Evolutionary conservation across 2,113 vertebrate genomes (phyloP).

Genomic region (Lutjanus erythropterus): DNA sequence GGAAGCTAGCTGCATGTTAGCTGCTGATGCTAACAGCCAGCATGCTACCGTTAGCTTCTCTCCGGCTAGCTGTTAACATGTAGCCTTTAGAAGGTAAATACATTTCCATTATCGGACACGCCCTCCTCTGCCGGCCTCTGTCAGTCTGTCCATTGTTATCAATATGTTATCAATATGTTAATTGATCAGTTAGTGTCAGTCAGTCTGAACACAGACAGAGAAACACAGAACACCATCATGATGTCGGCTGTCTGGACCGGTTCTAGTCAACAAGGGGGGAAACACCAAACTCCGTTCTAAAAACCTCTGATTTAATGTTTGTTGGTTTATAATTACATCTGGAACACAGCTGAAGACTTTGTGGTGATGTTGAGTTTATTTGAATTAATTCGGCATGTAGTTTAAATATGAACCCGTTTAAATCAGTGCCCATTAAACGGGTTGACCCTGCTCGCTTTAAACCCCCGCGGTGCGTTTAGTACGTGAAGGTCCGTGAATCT

Average conservation of each 20-base stretch:
- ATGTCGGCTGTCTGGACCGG: not conserved
- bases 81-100: not conserved
- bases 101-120: slow-evolving; percentile 59
- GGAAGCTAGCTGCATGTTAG: not conserved
- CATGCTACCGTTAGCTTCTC: not conserved
- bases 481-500: not conserved
- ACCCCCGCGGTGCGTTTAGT: not conserved
- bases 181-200: too few species aligned
- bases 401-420: not conserved
- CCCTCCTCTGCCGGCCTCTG: not conserved
- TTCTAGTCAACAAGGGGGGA: too few species aligned
- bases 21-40: not conserved
- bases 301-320: not conserved
- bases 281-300: not conserved
- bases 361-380: too few species aligned
- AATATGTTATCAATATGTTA: too few species aligned
- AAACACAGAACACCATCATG: not conserved
- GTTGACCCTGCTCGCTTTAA: not conserved
- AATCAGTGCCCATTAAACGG: not conserved
- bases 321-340: too few species aligned
- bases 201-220: not conserved
- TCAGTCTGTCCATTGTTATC: not conserved
- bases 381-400: too few species aligned
- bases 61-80: not conserved
- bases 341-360: not conserved